A percentile compares a stretch with the other conserved stretches of the same genome.
phyloP scores from a whole-genome alignment of 2,797 vertebrate species.

The Arnoldichthys spilopterus region DNA sequence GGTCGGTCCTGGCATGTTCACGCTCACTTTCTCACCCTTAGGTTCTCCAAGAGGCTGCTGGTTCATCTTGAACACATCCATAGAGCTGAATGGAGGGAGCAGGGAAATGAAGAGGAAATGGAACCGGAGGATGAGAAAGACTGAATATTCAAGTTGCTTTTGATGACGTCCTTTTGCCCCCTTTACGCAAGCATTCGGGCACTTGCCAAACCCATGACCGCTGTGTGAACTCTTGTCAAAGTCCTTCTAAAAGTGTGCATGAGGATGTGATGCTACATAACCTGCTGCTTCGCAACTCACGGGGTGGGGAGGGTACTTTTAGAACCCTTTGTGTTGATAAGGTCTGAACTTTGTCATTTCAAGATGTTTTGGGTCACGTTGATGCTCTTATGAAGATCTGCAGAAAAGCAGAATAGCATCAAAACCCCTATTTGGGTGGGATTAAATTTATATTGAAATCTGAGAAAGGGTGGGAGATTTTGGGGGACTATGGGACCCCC shows the following conservation, averaged over 20 bases:
- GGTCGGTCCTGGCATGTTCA: slow-evolving; percentile 68
- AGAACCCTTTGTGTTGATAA: background rate
- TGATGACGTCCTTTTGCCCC: slow-evolving; percentile 2
- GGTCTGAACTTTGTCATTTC: slow-evolving; percentile 1
- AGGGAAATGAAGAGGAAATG: background rate
- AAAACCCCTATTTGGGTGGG: too few relatives aligned
- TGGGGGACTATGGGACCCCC: too few relatives aligned
- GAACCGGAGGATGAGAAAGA: background rate
- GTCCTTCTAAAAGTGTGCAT: slow-evolving; percentile 16
- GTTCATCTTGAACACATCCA: slow-evolving; percentile 61
- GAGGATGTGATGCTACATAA: slow-evolving; percentile 13
- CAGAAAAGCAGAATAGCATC: background rate
- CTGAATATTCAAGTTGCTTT: background rate
- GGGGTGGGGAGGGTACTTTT: background rate
- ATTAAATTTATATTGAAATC: too few relatives aligned
- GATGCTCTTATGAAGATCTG: background rate
- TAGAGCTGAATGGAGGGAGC: background rate
- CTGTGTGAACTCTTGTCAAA: slow-evolving; percentile 36
- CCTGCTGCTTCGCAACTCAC: background rate
- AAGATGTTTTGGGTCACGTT: background rate
- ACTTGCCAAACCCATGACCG: background rate
- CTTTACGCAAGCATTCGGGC: background rate
- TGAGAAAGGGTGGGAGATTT: too few relatives aligned
- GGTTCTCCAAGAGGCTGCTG: background rate
- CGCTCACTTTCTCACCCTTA: slow-evolving; percentile 40